These are phyloP conservation scores for Limanda limanda DNA, from an alignment of 2,113 vertebrate genomes.

Conservation along the genomic window DNA sequence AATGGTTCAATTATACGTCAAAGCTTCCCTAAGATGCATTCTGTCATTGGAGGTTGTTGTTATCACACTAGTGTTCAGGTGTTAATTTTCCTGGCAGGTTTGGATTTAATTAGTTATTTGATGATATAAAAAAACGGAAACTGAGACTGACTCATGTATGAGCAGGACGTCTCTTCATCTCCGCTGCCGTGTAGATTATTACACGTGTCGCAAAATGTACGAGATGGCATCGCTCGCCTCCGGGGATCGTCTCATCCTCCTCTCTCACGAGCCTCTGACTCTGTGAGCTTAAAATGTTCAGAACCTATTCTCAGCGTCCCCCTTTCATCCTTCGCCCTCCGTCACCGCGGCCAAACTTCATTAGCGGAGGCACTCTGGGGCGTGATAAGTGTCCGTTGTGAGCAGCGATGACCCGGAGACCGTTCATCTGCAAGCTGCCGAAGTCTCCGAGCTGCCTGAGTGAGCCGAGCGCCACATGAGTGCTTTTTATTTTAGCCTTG, in stretches of 20 bases:
- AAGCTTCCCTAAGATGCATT: no score
- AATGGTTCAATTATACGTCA: no score
- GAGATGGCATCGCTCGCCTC: no score
- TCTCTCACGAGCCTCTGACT: neutral
- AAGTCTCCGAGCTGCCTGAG: constrained; percentile 26
- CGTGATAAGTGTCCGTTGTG: constrained; percentile 33
- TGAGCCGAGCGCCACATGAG: constrained; percentile 19
- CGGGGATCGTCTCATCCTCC: neutral
- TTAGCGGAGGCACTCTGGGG: constrained; percentile 35
- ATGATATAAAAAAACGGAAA: no score
- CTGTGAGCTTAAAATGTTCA: neutral
- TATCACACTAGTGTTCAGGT: no score
- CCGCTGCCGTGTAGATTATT: no score
- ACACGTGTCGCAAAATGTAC: no score
- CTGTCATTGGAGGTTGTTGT: no score
- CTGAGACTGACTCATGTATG: no score
- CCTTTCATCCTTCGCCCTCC: constrained; percentile 20
- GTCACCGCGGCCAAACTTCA: constrained; percentile 32
- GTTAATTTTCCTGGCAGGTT: no score
- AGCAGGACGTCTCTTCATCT: no score
- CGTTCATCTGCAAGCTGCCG: constrained; percentile 43
- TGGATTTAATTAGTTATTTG: no score
- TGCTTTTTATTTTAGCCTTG: constrained; percentile 47
- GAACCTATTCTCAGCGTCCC: neutral
- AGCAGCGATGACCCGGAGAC: constrained; percentile 29